Evolutionary conservation across 1,140 invertebrate species (phyloP).

Genomic region (Trichonephila inaurata): DNA sequence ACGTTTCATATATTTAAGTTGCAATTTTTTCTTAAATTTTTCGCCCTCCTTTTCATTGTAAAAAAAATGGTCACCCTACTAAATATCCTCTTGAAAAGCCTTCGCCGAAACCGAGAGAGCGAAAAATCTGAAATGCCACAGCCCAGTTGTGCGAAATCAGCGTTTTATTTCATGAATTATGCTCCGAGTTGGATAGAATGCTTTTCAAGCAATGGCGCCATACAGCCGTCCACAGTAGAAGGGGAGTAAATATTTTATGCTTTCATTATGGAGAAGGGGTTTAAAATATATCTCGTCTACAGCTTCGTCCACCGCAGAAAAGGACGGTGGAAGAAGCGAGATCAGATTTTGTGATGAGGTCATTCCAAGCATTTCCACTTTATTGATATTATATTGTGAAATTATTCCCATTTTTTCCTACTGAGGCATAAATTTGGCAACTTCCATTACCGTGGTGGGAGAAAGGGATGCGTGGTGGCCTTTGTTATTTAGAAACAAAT

Average conservation of each 20-base stretch:
- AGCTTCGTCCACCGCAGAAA: neutral
- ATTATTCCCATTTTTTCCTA: neutral
- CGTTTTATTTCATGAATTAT: slow-evolving; percentile 73
- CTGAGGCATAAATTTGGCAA: neutral
- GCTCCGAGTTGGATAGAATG: slow-evolving; percentile 1
- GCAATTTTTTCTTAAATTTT: too few species aligned
- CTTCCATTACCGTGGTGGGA: neutral
- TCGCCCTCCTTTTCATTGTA: too few species aligned
- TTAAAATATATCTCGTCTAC: slow-evolving; percentile 37
- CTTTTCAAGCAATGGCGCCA: slow-evolving; percentile 47
- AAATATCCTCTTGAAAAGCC: neutral
- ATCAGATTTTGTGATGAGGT: slow-evolving; percentile 11
- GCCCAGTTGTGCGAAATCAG: slow-evolving; percentile 57
- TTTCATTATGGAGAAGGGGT: slow-evolving; percentile 61
- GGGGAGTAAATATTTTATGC: slow-evolving; percentile 72
- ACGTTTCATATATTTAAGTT: too few species aligned
- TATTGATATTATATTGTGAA: slow-evolving; percentile 19
- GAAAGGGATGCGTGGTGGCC: neutral
- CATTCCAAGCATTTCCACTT: slow-evolving; percentile 6
- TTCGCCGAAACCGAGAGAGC: neutral
- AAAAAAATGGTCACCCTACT: too few species aligned
- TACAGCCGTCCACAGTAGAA: neutral
- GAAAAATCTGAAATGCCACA: slow-evolving; percentile 11
- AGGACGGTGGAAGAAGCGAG: neutral
- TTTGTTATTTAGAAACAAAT: neutral